These are phyloP conservation scores for Acanthurus lineatus DNA, from an alignment of 2,797 vertebrate species.

Conservation along the genomic window DNA sequence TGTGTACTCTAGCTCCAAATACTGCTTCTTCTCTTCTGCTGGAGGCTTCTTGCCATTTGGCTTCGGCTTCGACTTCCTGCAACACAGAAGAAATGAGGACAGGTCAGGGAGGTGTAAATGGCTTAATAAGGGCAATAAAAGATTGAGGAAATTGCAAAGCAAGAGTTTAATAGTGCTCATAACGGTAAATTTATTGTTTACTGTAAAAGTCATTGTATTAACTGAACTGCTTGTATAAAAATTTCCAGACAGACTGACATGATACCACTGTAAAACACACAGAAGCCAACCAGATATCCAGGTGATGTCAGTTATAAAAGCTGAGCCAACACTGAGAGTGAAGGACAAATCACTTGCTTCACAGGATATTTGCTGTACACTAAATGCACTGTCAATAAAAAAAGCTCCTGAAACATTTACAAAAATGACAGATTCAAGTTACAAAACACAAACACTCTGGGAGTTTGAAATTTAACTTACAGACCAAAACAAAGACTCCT, in stretches of 20 bases:
- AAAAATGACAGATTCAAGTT: background rate
- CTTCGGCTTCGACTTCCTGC: constrained; percentile 98
- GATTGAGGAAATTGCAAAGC: background rate
- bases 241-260: background rate
- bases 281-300: constrained; percentile 17
- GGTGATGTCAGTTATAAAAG: background rate
- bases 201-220: background rate
- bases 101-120: constrained; percentile 10
- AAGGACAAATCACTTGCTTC: constrained; percentile 3
- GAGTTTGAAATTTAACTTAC: background rate
- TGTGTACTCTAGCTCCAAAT: constrained; percentile 95
- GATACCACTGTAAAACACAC: background rate
- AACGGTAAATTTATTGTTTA: background rate
- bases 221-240: background rate
- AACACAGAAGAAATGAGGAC: constrained; percentile 15
- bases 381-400: background rate
- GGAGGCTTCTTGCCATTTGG: constrained; percentile 98
- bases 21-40: constrained; percentile 95
- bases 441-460: background rate
- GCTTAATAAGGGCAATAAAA: background rate
- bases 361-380: constrained; percentile 6
- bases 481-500: constrained; percentile 54
- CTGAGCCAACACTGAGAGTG: background rate
- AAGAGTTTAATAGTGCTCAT: background rate
- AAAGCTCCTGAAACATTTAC: background rate